A percentile compares a stretch with the other conserved stretches of the same genome.
These are phyloP conservation scores for Hipposideros larvatus DNA, from an alignment of 2,797 vertebrate species.

Conservation along the genomic window DNA sequence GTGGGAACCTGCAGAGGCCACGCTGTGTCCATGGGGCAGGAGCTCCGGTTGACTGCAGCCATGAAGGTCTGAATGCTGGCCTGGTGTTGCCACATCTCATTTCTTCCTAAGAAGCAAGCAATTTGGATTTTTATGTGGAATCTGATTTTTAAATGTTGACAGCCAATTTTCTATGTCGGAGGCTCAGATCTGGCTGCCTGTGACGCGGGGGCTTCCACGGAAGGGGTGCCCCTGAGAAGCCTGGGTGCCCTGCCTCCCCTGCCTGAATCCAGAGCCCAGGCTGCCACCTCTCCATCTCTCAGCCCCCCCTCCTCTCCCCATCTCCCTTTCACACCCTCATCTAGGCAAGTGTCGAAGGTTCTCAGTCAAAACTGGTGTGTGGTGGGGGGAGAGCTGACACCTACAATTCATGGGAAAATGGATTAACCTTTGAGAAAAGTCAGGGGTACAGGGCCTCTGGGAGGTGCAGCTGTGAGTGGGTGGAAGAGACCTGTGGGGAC, in stretches of 20 bases:
- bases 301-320: background rate
- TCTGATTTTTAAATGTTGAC: background rate
- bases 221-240: background rate
- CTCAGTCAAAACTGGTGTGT: background rate
- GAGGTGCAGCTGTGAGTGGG: background rate
- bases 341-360: background rate
- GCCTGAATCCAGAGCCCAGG: background rate
- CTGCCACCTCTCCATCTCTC: background rate
- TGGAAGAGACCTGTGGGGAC: conserved; percentile 58
- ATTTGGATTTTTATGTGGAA: conserved; percentile 22
- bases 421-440: conserved; percentile 85
- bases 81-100: too few relatives aligned
- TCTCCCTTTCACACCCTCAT: background rate
- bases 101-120: conserved; percentile 6
- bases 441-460: background rate
- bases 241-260: accelerated
- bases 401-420: conserved; percentile 77
- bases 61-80: background rate
- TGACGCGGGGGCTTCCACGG: background rate
- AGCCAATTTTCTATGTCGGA: conserved; percentile 4
- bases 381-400: background rate
- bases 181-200: background rate
- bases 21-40: accelerated
- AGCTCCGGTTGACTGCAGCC: background rate
- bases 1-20: background rate